Base-by-base conservation (phyloP, 2,113 vertebrate species). In the Myotis davidii region DNA sequence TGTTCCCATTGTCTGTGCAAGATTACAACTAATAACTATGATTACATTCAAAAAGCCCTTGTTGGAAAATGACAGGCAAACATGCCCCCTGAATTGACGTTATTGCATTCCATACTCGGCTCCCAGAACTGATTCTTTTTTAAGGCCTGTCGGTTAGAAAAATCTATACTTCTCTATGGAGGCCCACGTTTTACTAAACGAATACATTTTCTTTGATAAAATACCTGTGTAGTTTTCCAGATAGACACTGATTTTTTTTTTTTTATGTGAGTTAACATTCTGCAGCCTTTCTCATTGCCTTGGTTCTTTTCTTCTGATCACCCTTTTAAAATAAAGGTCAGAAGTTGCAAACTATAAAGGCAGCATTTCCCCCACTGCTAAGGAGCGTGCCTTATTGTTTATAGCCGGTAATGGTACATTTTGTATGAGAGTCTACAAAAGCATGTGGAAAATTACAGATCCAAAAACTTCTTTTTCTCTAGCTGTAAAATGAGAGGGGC, bases 11-110 rank as follows among this genome's bases (percentile, higher is more conserved):
- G 52, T 54, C 90, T 86, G 37, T n/a, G 64, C 64, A 86, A 92
- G 78, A 89, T 67, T 91, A 70, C 59, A 92, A 34, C 52, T 95
- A 94, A 91, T 95, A 96, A 94, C 78, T 89, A 73, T 89, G 96
- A 94, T 97, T 97, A 89, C 9, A 77, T 69, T 92, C 23, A 90
- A 34, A 86, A 95, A 90, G 39, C 23, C 78, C 90, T 86, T 74
- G 25, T 61, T 3, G 1, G 87, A 56, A 96, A 95, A 95, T 42
- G 52, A 54, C 37, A 74, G 48, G 64, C 90, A 86, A 59, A 3
- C 42, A 54, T 86, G 32, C 54, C 74, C 61, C 0, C 2, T 61
- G 64, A 95, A 64, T 91, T 92, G 85, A 72, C 70, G 70, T 90
- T 52, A 93, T 73, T 81, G 12, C 17, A 16, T 92, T 70, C 81